Base-by-base conservation (phyloP, 1,140 invertebrate species). In the Amyelois transitella region DNA sequence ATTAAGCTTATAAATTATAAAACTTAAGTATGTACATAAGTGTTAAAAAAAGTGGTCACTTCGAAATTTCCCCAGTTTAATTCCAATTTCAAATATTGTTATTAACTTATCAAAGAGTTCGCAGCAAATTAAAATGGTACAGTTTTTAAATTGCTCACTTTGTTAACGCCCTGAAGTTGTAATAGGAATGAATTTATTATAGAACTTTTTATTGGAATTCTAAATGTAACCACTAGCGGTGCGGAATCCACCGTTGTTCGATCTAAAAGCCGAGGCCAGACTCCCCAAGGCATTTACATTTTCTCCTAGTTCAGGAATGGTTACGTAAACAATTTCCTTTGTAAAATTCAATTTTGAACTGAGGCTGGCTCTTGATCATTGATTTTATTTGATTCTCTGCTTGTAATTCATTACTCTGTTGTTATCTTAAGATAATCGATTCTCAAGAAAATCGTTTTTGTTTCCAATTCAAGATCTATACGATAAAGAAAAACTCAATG, bases 101-200 rank as follows among this genome's bases (percentile, higher is more conserved):
- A 38, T 38, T 38, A 38, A 38, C 32, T 48, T 48, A 48, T 21
- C 45, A 48, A 45, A 45, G 18, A 48, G 20, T 48, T 21, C 12
- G 10, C 45, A 20, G 19, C 45, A 48, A 38, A 48, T 48, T 48
- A 19, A 17, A 48, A 14, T 19, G 45, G 45, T n/a, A 48, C 19
- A 21, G 45, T 48, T 48, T 48, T 48, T 48, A 48, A n/a, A 48
- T 48, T 48, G 45, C 20, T 48, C 45, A 48, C 45, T 48, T 48
- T 21, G 45, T 48, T 48, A 48, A 21, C 45, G 20, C 12, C 12
- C 28, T 38, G 12, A 38, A 38, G 17, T 12, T 38, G 32, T 14
- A 38, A 38, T 14, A 14, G 12, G 32, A 38, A 38, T 38, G 32
- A 38, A 38, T 38, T 38, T 38, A 38, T 38, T 38, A 14, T 14